Conservation (phyloP, 2,113 vertebrate species). For the Corvus cornix region DNA sequence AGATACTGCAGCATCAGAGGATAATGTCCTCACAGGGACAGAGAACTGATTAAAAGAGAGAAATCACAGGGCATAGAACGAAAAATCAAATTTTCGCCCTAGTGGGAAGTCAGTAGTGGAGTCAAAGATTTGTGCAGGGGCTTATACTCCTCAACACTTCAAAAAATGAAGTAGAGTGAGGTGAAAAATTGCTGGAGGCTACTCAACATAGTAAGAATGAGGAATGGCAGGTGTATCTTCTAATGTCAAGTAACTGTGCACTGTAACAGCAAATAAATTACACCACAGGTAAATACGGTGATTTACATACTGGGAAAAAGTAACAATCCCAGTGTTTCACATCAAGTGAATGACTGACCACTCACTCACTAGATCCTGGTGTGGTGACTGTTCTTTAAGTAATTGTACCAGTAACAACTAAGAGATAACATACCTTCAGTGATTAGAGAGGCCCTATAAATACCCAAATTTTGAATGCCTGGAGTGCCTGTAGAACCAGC, state of each 20-base stretch:
- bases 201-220: background rate
- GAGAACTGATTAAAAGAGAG: background rate
- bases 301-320: background rate
- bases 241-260: background rate
- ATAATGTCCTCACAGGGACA: background rate
- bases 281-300: background rate
- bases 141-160: background rate
- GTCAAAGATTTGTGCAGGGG: background rate
- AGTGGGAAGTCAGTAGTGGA: background rate
- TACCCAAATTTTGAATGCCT: background rate
- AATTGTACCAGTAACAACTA: background rate
- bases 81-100: background rate
- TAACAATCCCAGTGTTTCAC: background rate
- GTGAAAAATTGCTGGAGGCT: background rate
- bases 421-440: background rate
- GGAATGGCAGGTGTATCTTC: background rate
- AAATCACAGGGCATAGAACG: background rate
- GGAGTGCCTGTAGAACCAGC: background rate
- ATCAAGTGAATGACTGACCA: background rate
- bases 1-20: background rate
- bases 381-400: background rate
- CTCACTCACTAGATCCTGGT: background rate
- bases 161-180: background rate
- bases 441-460: background rate
- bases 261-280: background rate